phyloP scores from a whole-genome alignment of 2,113 vertebrate species.

The Anarrhichthys ocellatus region DNA sequence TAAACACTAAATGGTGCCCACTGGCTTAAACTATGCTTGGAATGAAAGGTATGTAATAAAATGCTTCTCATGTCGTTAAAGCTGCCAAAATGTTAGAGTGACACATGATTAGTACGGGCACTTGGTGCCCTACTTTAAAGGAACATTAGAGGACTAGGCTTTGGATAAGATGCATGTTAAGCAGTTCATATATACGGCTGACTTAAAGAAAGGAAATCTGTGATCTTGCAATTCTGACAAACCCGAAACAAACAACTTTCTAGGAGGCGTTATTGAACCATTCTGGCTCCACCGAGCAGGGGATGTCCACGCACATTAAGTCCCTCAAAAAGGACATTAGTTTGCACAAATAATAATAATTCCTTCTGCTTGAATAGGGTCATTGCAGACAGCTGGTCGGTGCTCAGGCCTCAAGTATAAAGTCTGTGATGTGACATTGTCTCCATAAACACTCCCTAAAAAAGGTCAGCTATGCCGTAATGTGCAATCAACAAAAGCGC shows the following conservation, averaged over 20 bases:
- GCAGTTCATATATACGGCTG: no score
- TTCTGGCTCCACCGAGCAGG: no score
- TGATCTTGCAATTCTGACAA: no score
- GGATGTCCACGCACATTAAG: no score
- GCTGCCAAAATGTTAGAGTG: constrained; percentile 20
- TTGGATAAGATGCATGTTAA: not conserved
- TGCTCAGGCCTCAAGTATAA: no score
- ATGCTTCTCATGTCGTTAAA: constrained; percentile 37
- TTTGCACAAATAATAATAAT: not conserved
- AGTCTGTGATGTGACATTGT: not conserved
- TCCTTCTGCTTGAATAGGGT: not conserved
- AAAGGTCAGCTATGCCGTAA: not conserved
- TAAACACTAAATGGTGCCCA: no score
- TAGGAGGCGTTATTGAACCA: no score
- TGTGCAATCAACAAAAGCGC: not conserved
- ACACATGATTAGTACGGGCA: constrained; percentile 13
- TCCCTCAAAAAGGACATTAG: not conserved
- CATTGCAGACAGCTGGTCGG: no score
- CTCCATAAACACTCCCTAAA: not conserved
- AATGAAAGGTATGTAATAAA: constrained; percentile 13
- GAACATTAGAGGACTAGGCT: not conserved
- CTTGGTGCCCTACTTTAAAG: constrained; percentile 26
- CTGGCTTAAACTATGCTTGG: not conserved
- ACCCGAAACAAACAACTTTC: no score
- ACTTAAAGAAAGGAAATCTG: not conserved